Percentiles rank a stretch among this genome's conserved stretches.
These are phyloP conservation scores for Lethocerus indicus DNA, from an alignment of 1,140 invertebrate species.

Conservation along the genomic window DNA sequence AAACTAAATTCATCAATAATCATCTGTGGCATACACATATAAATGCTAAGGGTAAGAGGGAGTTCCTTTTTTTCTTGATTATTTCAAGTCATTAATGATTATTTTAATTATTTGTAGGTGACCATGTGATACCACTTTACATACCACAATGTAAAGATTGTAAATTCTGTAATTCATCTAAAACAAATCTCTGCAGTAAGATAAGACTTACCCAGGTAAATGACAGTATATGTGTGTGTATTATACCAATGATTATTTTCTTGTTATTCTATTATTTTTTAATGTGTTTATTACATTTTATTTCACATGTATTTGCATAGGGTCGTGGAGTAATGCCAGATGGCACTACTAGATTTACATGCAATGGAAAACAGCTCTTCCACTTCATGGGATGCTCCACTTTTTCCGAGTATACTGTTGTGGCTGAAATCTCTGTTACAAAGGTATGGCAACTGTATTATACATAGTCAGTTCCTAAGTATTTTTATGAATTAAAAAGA, in stretches of 20 bases:
- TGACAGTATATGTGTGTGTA: not conserved
- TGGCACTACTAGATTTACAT: conserved; percentile 80
- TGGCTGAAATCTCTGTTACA: conserved; percentile 82
- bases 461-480: not conserved
- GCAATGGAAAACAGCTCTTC: conserved; percentile 74
- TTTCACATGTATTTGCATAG: conserved; percentile 24
- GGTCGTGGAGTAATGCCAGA: conserved; percentile 90
- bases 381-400: conserved; percentile 99
- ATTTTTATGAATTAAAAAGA: conserved; percentile 3
- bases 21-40: no score
- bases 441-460: conserved; percentile 38
- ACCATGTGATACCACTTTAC: conserved; percentile 92
- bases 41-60: no score
- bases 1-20: no score
- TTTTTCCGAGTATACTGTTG: conserved; percentile 95
- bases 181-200: conserved; percentile 94
- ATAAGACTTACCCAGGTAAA: conserved; percentile 61
- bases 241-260: not conserved
- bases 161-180: conserved; percentile 88
- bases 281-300: conserved; percentile 2
- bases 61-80: no score
- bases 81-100: not conserved
- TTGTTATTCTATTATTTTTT: not conserved
- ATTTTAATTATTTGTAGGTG: conserved; percentile 37
- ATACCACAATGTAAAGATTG: conserved; percentile 93